A percentile compares a stretch with the other conserved stretches of the same genome.
phyloP scores from a whole-genome alignment of 2,113 vertebrate genomes.

The Mixornis gularis region DNA sequence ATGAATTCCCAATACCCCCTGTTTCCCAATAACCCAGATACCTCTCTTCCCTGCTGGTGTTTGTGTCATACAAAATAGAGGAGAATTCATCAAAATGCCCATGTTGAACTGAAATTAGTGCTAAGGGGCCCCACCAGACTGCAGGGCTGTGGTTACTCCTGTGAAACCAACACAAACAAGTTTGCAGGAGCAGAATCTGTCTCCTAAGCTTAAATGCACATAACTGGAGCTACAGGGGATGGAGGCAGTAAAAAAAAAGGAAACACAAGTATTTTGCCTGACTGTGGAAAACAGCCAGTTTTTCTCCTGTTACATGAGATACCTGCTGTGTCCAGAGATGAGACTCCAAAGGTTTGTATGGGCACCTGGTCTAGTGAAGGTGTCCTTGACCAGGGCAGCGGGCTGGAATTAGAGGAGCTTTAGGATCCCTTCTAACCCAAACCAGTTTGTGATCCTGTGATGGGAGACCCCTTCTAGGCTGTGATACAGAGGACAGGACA shows the following conservation, averaged over 20 bases:
- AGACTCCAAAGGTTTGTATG: not conserved
- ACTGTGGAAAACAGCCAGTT: not conserved
- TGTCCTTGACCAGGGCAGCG: not conserved
- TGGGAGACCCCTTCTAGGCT: not conserved
- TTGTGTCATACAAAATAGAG: not conserved
- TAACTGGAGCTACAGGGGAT: not conserved
- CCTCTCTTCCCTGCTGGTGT: not conserved
- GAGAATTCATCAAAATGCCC: not conserved
- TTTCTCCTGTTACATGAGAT: not conserved
- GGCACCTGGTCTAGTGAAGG: not conserved
- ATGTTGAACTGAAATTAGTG: not conserved
- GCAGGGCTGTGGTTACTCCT: not conserved
- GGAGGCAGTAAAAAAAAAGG: not conserved
- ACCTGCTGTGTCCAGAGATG: not conserved
- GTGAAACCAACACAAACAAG: not conserved
- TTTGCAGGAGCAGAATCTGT: not conserved
- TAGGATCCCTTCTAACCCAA: not conserved
- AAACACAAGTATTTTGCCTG: not conserved
- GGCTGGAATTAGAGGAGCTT: not conserved
- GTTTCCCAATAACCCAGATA: not conserved
- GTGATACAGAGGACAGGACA: not conserved
- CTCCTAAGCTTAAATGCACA: not conserved
- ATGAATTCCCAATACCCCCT: not conserved
- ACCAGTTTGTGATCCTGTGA: not conserved
- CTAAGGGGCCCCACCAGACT: not conserved